Conservation (phyloP, 2,797 vertebrate genomes). For the Leontocebus nigricollis region DNA sequence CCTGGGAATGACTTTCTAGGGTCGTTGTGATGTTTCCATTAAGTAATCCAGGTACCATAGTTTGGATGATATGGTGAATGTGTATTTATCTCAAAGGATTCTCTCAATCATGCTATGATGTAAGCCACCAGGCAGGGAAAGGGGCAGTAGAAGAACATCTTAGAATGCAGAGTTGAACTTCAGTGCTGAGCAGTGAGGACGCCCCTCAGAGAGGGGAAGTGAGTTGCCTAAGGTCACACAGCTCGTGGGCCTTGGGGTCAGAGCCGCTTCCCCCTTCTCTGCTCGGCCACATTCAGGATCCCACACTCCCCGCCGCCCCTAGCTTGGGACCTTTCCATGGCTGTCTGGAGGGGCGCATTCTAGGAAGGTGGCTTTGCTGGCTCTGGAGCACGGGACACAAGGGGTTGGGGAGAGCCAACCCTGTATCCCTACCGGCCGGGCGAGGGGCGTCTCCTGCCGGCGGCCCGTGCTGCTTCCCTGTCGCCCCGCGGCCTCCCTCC, state of each 20-base stretch:
- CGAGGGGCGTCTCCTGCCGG: slow-evolving; percentile 21
- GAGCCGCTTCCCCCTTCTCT: not conserved
- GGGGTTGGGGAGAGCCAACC: not conserved
- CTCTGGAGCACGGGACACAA: not conserved
- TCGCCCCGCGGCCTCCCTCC: slow-evolving; percentile 59
- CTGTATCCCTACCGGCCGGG: not conserved
- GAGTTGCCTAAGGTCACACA: not conserved
- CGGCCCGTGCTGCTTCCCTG: not conserved
- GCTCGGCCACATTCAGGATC: not conserved
- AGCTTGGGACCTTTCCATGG: not conserved
- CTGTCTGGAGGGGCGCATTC: not conserved
- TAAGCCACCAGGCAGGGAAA: not conserved
- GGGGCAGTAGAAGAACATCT: not conserved
- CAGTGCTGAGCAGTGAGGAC: not conserved
- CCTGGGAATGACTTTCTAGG: not conserved
- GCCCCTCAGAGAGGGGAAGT: not conserved
- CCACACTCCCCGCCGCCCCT: not conserved
- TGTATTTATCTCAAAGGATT: not conserved
- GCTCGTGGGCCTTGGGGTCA: not conserved
- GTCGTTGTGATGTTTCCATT: not conserved
- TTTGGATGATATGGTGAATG: not conserved
- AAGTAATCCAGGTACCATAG: not conserved
- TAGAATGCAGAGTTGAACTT: not conserved
- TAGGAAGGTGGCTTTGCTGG: slow-evolving; percentile 9
- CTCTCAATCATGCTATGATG: not conserved